Percentiles rank a stretch among this genome's conserved stretches.
phyloP scores from a whole-genome alignment of 2,113 vertebrate genomes.

The Megaleporinus macrocephalus region DNA sequence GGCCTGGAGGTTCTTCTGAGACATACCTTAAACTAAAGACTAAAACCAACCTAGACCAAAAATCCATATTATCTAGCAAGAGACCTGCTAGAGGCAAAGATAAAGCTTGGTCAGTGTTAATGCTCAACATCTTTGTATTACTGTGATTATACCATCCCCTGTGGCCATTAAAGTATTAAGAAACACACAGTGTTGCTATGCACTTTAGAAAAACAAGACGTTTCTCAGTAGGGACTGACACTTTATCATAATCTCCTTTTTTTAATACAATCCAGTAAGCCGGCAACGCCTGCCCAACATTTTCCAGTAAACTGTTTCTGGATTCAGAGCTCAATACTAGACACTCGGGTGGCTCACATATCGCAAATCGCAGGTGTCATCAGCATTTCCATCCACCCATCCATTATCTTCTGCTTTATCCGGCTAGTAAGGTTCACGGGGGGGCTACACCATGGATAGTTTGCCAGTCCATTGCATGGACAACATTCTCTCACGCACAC shows the following conservation, averaged over 20 bases:
- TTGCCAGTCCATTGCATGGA: too few relatives aligned
- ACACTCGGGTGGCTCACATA: too few relatives aligned
- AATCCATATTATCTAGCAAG: constrained; percentile 22
- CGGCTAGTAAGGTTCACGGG: too few relatives aligned
- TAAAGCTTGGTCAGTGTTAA: neutral
- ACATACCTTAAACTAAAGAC: neutral
- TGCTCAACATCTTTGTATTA: neutral
- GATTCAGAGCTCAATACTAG: too few relatives aligned
- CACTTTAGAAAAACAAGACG: neutral
- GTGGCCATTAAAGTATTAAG: constrained; percentile 4
- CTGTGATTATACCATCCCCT: neutral
- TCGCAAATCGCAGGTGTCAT: too few relatives aligned
- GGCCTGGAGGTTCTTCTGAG: too few relatives aligned
- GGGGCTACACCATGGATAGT: too few relatives aligned
- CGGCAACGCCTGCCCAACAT: neutral
- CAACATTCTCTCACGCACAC: too few relatives aligned
- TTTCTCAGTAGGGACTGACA: neutral
- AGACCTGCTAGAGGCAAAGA: neutral
- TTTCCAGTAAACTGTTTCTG: too few relatives aligned
- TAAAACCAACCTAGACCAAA: neutral
- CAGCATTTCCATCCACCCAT: too few relatives aligned
- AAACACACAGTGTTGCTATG: neutral
- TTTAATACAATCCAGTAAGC: neutral
- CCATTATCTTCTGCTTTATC: too few relatives aligned
- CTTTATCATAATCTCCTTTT: constrained; percentile 10